These are phyloP conservation scores for Chrysolina americana DNA, from an alignment of 2,888 invertebrate genomes.

Conservation along the genomic window DNA sequence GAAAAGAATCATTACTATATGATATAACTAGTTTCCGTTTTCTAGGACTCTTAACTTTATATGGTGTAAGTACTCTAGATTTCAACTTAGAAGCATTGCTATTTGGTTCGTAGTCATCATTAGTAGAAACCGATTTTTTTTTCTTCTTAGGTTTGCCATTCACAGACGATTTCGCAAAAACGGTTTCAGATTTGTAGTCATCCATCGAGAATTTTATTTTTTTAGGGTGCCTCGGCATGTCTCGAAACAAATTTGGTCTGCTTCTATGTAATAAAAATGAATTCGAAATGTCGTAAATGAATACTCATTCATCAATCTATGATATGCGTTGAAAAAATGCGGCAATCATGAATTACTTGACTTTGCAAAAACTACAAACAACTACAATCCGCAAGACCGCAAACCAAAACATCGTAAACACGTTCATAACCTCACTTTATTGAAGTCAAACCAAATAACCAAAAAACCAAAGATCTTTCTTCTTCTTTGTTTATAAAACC, in stretches of 20 bases:
- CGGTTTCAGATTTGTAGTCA: constrained; percentile 29
- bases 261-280: not conserved
- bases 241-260: not conserved
- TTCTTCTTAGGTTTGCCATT: constrained; percentile 23
- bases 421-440: not conserved
- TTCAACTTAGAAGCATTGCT: not conserved
- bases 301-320: not conserved
- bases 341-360: too few species aligned
- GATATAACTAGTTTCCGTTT: not conserved
- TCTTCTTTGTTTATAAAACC: too few species aligned
- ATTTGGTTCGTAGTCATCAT: constrained; percentile 14
- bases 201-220: constrained; percentile 33
- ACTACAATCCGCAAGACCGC: not conserved
- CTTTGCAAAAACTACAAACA: too few species aligned
- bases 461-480: too few species aligned
- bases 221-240: constrained; percentile 29
- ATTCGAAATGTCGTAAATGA: not conserved
- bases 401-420: not conserved
- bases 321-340: too few species aligned
- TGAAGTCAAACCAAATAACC: too few species aligned
- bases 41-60: not conserved
- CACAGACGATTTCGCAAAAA: not conserved
- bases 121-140: constrained; percentile 17
- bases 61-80: not conserved
- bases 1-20: constrained; percentile 11